phyloP scores from a whole-genome alignment of 2,888 invertebrate genomes.

The Epinotia demarniana region DNA sequence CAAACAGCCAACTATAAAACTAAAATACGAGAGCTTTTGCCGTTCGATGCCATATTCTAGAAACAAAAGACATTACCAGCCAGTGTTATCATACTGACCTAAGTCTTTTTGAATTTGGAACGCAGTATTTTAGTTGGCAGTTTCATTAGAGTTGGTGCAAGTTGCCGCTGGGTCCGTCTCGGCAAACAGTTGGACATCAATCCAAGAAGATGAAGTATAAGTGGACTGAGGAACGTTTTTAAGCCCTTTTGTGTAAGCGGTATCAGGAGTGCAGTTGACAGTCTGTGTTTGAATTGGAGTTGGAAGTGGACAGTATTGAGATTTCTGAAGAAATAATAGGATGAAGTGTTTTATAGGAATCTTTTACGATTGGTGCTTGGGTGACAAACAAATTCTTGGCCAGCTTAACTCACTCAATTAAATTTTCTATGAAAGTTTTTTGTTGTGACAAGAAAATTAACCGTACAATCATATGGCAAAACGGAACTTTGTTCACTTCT shows the following conservation, averaged over 20 bases:
- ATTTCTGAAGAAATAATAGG: neutral
- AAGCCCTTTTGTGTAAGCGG: neutral
- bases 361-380: neutral
- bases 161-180: slow-evolving; percentile 28
- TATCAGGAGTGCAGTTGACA: neutral
- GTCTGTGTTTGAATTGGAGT: slow-evolving; percentile 12
- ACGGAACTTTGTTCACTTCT: too few species aligned
- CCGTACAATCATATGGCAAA: too few species aligned
- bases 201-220: neutral
- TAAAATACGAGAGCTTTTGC: slow-evolving; percentile 26
- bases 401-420: too few species aligned
- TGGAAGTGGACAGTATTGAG: slow-evolving; percentile 8
- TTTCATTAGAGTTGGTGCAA: slow-evolving; percentile 35
- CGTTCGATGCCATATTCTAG: neutral
- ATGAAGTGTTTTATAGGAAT: neutral
- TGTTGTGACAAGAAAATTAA: too few species aligned
- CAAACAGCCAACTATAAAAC: slow-evolving; percentile 20
- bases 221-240: neutral
- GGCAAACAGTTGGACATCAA: slow-evolving; percentile 9
- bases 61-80: neutral
- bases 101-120: neutral
- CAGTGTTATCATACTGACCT: neutral
- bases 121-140: slow-evolving; percentile 26
- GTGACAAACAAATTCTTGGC: too few species aligned
- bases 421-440: too few species aligned